Conservation (phyloP, 2,113 vertebrate species). For the Sitta europaea region DNA sequence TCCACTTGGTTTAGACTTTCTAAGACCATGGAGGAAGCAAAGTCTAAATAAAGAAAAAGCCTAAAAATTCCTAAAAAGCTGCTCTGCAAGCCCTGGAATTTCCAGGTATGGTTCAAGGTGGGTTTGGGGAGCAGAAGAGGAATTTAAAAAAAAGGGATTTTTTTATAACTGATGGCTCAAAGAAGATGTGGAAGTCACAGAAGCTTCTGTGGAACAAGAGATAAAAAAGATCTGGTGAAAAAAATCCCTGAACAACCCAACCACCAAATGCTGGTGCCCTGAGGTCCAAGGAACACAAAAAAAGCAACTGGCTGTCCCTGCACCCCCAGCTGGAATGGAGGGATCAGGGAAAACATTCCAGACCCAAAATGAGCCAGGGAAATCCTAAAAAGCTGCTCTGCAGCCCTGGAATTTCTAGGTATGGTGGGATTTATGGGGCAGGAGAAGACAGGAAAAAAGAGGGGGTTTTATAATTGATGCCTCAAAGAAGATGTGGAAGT, state of each 20-base stretch:
- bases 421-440: no score
- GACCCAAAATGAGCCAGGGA: no score
- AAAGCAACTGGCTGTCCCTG: no score
- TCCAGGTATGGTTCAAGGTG: rapidly evolving
- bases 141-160: rapidly evolving
- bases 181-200: background rate
- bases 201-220: background rate
- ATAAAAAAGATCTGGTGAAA: background rate
- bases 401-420: no score
- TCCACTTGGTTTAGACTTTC: background rate
- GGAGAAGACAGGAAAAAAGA: no score
- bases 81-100: background rate
- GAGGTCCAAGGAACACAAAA: no score
- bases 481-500: background rate
- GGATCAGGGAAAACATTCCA: no score
- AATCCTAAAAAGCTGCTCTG: no score
- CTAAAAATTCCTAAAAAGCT: background rate
- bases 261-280: rapidly evolving
- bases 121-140: background rate
- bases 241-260: background rate
- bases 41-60: rapidly evolving
- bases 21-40: background rate
- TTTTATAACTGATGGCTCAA: background rate
- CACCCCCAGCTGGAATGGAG: no score
- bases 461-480: background rate